Conservation (phyloP, 2,797 vertebrate genomes). For the Enteromius anoplus region DNA sequence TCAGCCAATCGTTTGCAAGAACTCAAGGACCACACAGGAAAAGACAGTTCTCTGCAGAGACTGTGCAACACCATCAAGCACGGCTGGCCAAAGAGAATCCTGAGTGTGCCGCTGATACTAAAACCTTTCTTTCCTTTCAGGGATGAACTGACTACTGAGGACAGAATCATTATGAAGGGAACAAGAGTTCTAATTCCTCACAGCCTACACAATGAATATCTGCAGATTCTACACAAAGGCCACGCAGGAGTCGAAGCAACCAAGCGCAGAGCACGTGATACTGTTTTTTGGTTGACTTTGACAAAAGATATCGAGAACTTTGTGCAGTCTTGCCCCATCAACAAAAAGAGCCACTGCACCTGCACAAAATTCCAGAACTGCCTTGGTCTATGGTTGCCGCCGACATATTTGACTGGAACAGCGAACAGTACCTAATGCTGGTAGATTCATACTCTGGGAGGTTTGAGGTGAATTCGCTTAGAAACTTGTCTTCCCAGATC, state of each 20-base stretch:
- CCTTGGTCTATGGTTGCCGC: background rate
- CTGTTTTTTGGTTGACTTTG: constrained; percentile 28
- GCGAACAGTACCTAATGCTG: constrained; percentile 21
- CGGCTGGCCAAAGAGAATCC: background rate
- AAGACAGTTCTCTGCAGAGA: constrained; percentile 22
- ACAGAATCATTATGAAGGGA: constrained; percentile 46
- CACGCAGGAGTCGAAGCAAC: constrained; percentile 28
- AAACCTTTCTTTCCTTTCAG: constrained; percentile 24
- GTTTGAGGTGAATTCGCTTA: constrained; percentile 15
- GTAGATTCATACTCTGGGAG: constrained; percentile 23
- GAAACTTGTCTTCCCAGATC: background rate
- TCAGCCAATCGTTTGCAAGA: constrained; percentile 16
- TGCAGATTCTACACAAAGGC: constrained; percentile 34
- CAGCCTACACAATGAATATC: constrained; percentile 16
- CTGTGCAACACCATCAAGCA: constrained; percentile 15
- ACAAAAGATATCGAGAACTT: background rate
- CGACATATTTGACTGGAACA: constrained; percentile 41
- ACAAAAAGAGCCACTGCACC: constrained; percentile 33
- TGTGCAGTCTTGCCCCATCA: constrained; percentile 21
- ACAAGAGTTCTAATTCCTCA: constrained; percentile 28
- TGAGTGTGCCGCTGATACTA: background rate
- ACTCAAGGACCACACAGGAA: constrained; percentile 26
- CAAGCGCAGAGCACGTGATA: background rate
- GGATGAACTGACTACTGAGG: constrained; percentile 33
- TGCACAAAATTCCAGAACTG: background rate